Evolutionary conservation across 2,113 vertebrate species (phyloP), one percentile per base, ranked within the genome.

Genomic region (Rhinopomastus cyanomelas): DNA sequence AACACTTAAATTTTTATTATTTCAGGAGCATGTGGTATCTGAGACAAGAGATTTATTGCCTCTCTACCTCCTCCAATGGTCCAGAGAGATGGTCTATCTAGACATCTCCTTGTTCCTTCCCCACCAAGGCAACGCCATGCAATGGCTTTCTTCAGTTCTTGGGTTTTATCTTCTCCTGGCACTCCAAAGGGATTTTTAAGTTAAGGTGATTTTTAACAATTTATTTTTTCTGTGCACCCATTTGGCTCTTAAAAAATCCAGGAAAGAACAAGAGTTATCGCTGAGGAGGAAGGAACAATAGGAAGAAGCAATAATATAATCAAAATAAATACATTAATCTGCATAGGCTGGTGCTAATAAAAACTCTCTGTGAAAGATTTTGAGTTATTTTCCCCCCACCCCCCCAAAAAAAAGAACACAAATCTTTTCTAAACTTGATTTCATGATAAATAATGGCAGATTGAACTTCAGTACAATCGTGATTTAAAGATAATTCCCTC

Each of bases 381-480:
- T 92, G 49, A 73, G 89, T 96, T 96, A 85, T 96, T 96, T 96
- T 92, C 85, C 17, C 21, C 48, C 20, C 52, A 19, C 25, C 46
- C 46, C 46, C 46, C 26, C 26, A 53, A 5, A n/a, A 60, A 95
- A 95, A 66, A 91, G 92, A 95, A 93, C 88, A 88, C 84, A 95
- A 89, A 85, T 92, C 92, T 94, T 89, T 84, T 83, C 93, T 90
- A 92, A 92, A 82, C 74, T 87, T 72, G 29, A 90, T 95, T 95
- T 96, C 85, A 53, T 84, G 95, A 95, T 91, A 96, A 97, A 97
- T 96, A 96, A 93, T 73, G 77, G 96, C 95, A 96, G 97, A 97
- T 92, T 95, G 95, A 96, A 96, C 93, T 97, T 96, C 95, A 95
- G 96, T 97, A 96, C 85, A 84, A n/a, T 96, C 94, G 94, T 96